Evolutionary conservation across 2,113 vertebrate genomes (phyloP), one percentile per base, ranked within the genome.

Genomic region (Gymnobelideus leadbeateri): DNA sequence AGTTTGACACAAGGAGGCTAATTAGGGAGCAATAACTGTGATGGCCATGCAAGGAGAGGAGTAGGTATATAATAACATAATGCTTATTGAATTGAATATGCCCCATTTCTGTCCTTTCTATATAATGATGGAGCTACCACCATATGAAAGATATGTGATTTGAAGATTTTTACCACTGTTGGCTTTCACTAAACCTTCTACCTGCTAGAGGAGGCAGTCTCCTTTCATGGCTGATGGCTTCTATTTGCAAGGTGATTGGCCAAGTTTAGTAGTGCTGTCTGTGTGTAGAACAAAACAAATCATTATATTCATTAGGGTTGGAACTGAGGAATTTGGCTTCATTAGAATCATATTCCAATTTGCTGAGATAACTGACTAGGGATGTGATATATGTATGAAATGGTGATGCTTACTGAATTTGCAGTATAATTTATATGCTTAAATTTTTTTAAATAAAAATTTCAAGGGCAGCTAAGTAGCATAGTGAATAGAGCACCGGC

Each of bases 371-470:
- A 84, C 16, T 8, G 11, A n/a, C 68, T n/a, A 84, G 5, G 43
- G 68, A 84, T 84, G 68, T 84, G 19, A 16, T 68, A 68, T 5
- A 3, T 5, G 16, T 16, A 68, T 14, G 61, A n/a, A 68, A 68
- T 37, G 61, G 51, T 52, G 51, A 52, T 16, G 3, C 51, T 84
- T 93, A 54, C n/a, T 92, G 28, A 24, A 91, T 93, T 97, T 77
- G 37, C 3, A 25, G 89, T 49, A n/a, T 89, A 28, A 92, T n/a
- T 97, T 94, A 96, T 92, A 68, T 91, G 93, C 95, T 92, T 28
- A 24, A 93, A 37, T 37, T 3, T 92, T 93, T 77, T 3, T 3
- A 0, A 49, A 49, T 49, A 2, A 49, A 49, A 49, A 49, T 49
- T 49, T 49, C 2, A 49, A 4, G 47, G 47, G 47, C 47, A 49